Evolutionary conservation across 92 coral and sea anemone species (phyloP), one percentile per base, ranked within the genome.

Genomic region (Anthopleura xanthogrammica): DNA sequence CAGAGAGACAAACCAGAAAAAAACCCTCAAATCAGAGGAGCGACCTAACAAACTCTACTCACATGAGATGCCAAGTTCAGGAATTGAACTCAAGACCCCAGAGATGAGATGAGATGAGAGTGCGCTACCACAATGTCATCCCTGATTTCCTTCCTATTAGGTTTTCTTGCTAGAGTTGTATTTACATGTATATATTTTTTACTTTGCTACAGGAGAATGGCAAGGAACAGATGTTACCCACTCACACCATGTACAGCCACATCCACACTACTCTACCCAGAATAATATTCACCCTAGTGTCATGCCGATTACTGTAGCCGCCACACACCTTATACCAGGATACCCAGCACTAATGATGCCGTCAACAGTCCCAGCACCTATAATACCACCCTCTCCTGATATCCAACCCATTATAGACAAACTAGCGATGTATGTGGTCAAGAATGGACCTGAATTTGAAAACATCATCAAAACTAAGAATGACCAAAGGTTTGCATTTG

Each of bases 301-400:
- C 20, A 70, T 72, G 12, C 72, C 88, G 0, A 84, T 23, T 42
- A 29, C 36, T 29, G 36, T 1, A 29, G 36, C 36, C 36, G 19
- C 68, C 12, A 41, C 50, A 71, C 86, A 41, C 41, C 74, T 55
- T 7, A 39, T n/a, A 16, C 41, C 60, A 42, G 92, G 81, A 72
- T 58, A 79, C 60, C 89, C 83, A 24, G 76, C 83, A 12, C 76
- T 80, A 39, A 73, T 85, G 76, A 88, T 81, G 60, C 72, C 83
- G 16, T 62, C 75, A 40, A 39, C 39, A 19, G 77, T 72, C 42
- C 52, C 86, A 39, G 58, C 80, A 66, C 87, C 87, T n/a, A 92
- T 94, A 62, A 89, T 96, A 52, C 99, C 99, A 20, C 99, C 99
- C 24, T 98, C 99, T 19, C 99, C 99, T 41, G 99, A 96, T 74